Percentiles rank a stretch among this genome's conserved stretches.
Evolutionary conservation across 2,888 invertebrate genomes (phyloP).

Genomic region (Drosophila bunnanda): DNA sequence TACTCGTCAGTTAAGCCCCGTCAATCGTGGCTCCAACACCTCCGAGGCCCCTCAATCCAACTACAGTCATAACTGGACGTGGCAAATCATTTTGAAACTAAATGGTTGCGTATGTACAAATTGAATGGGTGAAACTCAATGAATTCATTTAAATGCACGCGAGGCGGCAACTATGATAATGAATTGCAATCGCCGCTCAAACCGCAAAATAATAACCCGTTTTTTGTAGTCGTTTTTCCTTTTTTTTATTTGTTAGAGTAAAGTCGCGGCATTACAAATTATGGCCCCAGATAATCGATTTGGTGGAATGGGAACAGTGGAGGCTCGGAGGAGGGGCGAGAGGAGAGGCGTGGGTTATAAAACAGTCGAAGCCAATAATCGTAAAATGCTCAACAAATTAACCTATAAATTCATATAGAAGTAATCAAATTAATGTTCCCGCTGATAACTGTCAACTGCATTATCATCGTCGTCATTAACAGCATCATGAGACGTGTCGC

Average conservation of each 20-base stretch:
- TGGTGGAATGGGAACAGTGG: constrained; percentile 11
- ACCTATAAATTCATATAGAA: constrained; percentile 78
- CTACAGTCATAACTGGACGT: constrained; percentile 39
- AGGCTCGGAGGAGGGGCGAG: not conserved
- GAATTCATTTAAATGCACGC: constrained; percentile 80
- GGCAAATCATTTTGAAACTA: constrained; percentile 52
- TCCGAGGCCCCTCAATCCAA: constrained; percentile 23
- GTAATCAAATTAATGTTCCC: constrained; percentile 74
- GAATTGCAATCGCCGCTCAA: constrained; percentile 72
- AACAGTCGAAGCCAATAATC: constrained; percentile 70
- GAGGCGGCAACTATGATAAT: constrained; percentile 77
- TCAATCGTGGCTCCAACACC: constrained; percentile 67
- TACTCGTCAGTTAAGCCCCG: constrained; percentile 31
- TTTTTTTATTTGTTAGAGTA: constrained; percentile 31
- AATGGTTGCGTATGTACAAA: constrained; percentile 74
- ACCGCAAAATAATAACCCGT: constrained; percentile 77
- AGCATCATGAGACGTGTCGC: constrained; percentile 35
- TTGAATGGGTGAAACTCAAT: constrained; percentile 77
- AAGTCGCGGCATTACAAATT: constrained; percentile 59
- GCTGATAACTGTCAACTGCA: constrained; percentile 71
- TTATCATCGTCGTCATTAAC: constrained; percentile 38
- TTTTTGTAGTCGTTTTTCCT: constrained; percentile 41
- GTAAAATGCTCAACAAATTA: constrained; percentile 78
- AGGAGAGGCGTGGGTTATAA: constrained; percentile 16
- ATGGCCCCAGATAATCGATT: constrained; percentile 68